Evolutionary conservation across 1,140 invertebrate species (phyloP).

Genomic region (Helicoverpa zea): DNA sequence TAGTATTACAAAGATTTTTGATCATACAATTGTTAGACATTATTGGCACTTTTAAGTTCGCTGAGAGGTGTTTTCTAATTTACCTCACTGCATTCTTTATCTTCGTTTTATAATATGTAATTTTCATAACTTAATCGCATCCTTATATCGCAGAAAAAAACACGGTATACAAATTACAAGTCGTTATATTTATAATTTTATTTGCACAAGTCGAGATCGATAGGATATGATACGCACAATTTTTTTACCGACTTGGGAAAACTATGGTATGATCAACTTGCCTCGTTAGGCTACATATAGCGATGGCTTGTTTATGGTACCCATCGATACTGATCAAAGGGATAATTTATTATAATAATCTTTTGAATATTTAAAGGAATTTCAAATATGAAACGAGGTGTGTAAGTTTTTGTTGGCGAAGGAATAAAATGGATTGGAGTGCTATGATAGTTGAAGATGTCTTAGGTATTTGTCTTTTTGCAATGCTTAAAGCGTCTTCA

Average conservation of each 20-base stretch:
- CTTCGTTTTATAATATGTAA: background rate
- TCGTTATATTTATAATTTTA: constrained; percentile 5
- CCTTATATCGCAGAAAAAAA: background rate
- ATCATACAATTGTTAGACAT: too few species aligned
- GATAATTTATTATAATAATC: constrained; percentile 24
- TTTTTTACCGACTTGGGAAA: background rate
- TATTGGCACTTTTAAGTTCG: background rate
- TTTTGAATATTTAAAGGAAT: constrained; percentile 29
- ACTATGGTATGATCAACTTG: background rate
- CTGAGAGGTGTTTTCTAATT: too few species aligned
- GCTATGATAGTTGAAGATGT: too few species aligned
- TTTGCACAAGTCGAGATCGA: constrained; percentile 4
- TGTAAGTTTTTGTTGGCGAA: background rate
- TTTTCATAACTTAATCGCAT: background rate
- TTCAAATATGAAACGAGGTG: constrained; percentile 19
- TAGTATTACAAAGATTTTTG: too few species aligned
- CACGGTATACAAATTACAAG: constrained; percentile 1
- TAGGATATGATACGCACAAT: constrained; percentile 4
- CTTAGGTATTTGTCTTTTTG: too few species aligned
- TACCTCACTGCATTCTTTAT: background rate
- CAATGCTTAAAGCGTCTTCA: too few species aligned
- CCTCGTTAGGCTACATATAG: constrained; percentile 1
- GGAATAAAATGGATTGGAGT: background rate
- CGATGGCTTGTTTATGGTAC: background rate
- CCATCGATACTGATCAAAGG: constrained; percentile 22